phyloP scores from a whole-genome alignment of 2,113 vertebrate species.

The Prunella fulvescens region DNA sequence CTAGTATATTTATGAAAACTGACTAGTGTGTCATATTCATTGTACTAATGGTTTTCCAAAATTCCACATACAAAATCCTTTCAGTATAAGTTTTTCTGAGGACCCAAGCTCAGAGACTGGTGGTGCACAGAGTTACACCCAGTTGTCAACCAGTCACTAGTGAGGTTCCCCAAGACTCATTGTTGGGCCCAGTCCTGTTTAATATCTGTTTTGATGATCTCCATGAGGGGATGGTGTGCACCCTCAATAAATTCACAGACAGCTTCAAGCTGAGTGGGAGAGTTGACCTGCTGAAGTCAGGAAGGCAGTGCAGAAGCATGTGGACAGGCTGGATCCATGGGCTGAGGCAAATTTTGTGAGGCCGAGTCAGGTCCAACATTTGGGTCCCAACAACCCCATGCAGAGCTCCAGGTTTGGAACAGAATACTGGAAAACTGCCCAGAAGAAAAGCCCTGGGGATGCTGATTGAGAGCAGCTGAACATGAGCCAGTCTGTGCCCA shows the following conservation, averaged over 20 bases:
- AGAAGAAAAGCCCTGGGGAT: rapidly evolving
- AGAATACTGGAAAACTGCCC: neutral
- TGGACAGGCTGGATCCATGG: neutral
- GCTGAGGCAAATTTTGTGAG: rapidly evolving
- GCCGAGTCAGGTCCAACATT: too few relatives aligned
- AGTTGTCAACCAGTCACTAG: neutral
- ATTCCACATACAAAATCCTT: neutral
- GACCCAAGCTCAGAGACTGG: neutral
- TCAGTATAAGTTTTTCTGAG: neutral
- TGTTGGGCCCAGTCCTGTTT: neutral
- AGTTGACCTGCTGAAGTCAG: neutral
- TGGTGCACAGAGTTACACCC: neutral
- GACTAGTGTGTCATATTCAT: neutral
- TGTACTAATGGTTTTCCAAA: neutral
- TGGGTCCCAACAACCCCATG: neutral
- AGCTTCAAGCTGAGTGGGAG: too few relatives aligned
- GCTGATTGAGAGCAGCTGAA: neutral
- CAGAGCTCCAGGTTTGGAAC: neutral
- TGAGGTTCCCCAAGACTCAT: neutral
- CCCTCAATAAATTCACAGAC: neutral
- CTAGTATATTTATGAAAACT: neutral
- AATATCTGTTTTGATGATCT: neutral
- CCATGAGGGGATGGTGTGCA: rapidly evolving
- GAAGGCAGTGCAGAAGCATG: neutral
- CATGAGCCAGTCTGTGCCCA: neutral